Evolutionary conservation across 2,797 vertebrate species (phyloP).

Genomic region (Cryptoblepharus egeriae): DNA sequence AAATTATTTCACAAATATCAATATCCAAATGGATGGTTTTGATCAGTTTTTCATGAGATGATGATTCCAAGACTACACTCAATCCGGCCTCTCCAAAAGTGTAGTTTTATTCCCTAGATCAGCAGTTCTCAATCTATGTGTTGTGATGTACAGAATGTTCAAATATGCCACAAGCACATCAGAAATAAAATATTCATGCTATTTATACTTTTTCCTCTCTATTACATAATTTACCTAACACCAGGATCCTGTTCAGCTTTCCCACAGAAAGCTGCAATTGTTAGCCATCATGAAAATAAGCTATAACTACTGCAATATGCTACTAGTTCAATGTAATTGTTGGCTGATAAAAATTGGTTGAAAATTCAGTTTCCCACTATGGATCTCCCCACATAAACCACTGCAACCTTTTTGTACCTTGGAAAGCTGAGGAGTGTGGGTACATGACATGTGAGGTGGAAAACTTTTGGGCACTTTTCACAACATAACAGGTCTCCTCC

Average conservation of each 20-base stretch:
- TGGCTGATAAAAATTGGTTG: not conserved
- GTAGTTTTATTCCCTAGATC: not conserved
- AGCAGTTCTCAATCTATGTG: no score
- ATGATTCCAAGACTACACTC: not conserved
- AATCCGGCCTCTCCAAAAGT: not conserved
- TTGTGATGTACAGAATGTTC: not conserved
- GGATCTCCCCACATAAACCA: not conserved
- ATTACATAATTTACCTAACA: not conserved
- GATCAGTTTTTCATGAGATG: not conserved
- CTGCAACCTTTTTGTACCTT: conserved; percentile 73
- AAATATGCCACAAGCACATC: not conserved
- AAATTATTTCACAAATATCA: not conserved
- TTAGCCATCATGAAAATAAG: not conserved
- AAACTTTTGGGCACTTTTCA: conserved; percentile 98
- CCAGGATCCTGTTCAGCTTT: not conserved
- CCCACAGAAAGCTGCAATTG: not conserved
- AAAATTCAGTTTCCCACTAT: not conserved
- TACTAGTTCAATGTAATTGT: not conserved
- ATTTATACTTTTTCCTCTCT: not conserved
- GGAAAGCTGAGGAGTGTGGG: conserved; percentile 92
- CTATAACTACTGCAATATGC: not conserved
- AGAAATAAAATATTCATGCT: not conserved
- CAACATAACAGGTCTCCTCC: conserved; percentile 97
- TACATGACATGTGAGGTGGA: conserved; percentile 98
- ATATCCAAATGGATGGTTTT: no score